phyloP scores from a whole-genome alignment of 2,797 vertebrate species.

The Sarcophilus harrisii region DNA sequence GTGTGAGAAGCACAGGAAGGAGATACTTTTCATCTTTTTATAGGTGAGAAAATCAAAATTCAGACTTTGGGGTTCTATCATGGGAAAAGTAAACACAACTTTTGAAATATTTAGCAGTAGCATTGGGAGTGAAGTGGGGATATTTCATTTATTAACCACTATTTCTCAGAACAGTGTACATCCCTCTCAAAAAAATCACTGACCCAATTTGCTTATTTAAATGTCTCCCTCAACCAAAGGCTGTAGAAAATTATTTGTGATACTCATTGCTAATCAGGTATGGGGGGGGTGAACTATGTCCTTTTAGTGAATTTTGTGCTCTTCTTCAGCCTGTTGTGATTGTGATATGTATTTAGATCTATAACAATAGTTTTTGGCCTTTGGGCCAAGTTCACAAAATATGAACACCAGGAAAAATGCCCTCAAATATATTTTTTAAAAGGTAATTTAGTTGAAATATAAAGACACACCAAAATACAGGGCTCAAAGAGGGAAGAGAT shows the following conservation, averaged over 20 bases:
- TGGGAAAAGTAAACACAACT: conserved; percentile 12
- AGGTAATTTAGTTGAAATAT: neutral
- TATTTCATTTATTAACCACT: neutral
- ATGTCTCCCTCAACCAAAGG: neutral
- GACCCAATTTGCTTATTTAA: neutral
- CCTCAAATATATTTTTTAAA: neutral
- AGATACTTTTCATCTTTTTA: conserved; percentile 10
- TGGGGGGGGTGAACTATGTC: neutral
- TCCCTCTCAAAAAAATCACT: neutral
- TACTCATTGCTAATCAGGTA: neutral
- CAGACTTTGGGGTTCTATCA: neutral
- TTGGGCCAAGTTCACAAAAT: neutral
- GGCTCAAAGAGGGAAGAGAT: neutral
- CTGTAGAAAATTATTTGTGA: conserved; percentile 4
- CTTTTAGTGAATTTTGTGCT: neutral
- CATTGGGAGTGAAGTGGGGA: neutral
- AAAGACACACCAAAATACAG: neutral
- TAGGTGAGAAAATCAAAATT: conserved; percentile 24
- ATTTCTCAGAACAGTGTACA: neutral
- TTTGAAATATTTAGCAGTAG: neutral
- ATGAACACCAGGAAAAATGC: neutral
- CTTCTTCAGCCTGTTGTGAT: neutral
- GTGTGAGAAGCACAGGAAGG: neutral
- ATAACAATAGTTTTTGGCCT: neutral
- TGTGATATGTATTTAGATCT: neutral